Percentiles rank a stretch among this genome's conserved stretches.
These are phyloP conservation scores for Recurvirostra avosetta DNA, from an alignment of 2,113 vertebrate species.

Conservation along the genomic window DNA sequence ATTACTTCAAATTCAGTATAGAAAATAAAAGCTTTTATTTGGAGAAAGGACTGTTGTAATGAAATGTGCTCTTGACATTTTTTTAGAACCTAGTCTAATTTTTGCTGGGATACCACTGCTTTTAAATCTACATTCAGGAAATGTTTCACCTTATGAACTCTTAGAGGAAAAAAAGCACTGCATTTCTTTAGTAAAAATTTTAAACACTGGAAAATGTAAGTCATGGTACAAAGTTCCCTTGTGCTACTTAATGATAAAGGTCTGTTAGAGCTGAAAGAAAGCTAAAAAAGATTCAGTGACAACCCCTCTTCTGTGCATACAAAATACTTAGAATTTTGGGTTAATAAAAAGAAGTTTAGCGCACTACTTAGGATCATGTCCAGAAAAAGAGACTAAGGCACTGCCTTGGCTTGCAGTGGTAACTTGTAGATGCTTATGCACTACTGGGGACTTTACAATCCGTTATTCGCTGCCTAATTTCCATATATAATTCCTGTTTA, in stretches of 20 bases:
- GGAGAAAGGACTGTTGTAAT: neutral
- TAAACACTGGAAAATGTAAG: neutral
- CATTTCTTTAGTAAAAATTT: neutral
- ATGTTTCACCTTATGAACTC: neutral
- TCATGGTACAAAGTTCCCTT: neutral
- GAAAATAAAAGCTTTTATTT: neutral
- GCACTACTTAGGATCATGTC: neutral
- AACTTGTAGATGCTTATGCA: neutral
- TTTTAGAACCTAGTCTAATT: neutral
- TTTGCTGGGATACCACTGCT: neutral
- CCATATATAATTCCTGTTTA: neutral
- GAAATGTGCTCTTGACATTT: neutral
- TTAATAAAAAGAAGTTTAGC: neutral
- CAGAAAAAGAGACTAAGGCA: neutral
- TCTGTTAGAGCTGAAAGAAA: neutral
- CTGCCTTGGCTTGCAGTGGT: neutral
- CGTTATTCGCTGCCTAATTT: neutral
- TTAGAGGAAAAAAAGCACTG: neutral
- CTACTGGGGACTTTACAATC: neutral
- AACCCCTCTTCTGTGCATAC: neutral
- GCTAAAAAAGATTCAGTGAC: neutral
- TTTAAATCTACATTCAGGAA: neutral
- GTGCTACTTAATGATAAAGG: neutral
- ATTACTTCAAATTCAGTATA: neutral
- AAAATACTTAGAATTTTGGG: neutral